phyloP scores from a whole-genome alignment of 2,113 vertebrate genomes.

The Centropus bengalensis region DNA sequence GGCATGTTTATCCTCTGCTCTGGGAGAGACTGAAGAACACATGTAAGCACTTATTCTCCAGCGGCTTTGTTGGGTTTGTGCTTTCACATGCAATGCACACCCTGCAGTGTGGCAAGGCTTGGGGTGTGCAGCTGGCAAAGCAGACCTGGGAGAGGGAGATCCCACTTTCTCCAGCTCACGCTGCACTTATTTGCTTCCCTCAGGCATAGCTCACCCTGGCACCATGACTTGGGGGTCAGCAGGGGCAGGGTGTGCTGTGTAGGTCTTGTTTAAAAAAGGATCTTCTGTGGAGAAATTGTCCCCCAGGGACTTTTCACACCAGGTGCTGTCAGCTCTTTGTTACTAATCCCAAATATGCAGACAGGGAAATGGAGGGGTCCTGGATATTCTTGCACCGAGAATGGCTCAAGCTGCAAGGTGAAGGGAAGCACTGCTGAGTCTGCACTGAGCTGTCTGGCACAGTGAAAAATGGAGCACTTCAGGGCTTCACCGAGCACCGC shows the following conservation, averaged over 20 bases:
- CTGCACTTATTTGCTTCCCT: neutral
- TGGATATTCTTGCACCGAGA: neutral
- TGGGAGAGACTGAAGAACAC: neutral
- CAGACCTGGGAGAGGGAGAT: rapidly evolving
- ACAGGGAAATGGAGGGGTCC: neutral
- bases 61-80: neutral
- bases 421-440: neutral
- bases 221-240: neutral
- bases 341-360: rapidly evolving
- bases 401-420: neutral
- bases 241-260: neutral
- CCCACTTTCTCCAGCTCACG: neutral
- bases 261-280: neutral
- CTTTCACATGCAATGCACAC: neutral
- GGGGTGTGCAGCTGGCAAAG: neutral
- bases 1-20: constrained; percentile 39
- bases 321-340: neutral
- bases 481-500: neutral
- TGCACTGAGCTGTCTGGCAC: neutral
- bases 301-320: neutral
- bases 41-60: constrained; percentile 28
- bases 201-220: neutral
- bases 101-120: neutral
- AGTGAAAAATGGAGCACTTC: neutral
- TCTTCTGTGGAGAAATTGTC: neutral